Conservation (phyloP, 2,797 vertebrate species). For the Huso huso region DNA sequence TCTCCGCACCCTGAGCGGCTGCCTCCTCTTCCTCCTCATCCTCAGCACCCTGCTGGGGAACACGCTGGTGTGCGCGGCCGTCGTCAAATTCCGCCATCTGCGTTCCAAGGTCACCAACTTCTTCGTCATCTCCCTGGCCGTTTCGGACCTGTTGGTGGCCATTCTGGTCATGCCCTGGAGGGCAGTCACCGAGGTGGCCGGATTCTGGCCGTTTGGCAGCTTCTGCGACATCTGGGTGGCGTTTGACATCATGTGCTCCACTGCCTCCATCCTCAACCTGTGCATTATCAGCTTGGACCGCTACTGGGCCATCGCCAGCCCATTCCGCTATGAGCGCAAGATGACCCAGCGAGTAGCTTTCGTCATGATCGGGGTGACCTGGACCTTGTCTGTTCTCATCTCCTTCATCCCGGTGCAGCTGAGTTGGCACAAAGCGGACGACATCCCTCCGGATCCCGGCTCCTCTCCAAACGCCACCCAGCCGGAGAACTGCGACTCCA, state of each 20-base stretch:
- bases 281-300: conserved; percentile 17
- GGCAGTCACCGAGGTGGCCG: conserved; percentile 4
- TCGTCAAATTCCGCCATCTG: conserved; percentile 13
- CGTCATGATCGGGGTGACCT: conserved; percentile 19
- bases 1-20: conserved; percentile 11
- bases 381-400: conserved; percentile 20
- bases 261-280: conserved; percentile 14
- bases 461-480: background rate
- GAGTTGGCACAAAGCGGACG: conserved; percentile 1
- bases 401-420: conserved; percentile 18
- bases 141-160: conserved; percentile 21
- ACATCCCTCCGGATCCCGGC: background rate
- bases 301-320: conserved; percentile 6
- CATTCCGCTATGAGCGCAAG: conserved; percentile 19
- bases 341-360: conserved; percentile 14
- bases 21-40: conserved; percentile 14
- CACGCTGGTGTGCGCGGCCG: conserved; percentile 9
- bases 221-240: conserved; percentile 15
- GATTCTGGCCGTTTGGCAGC: conserved; percentile 8
- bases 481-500: conserved; percentile 30
- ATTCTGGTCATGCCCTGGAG: conserved; percentile 16
- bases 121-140: conserved; percentile 16
- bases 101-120: conserved; percentile 17
- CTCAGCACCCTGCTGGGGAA: conserved; percentile 14
- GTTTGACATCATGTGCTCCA: conserved; percentile 20